Evolutionary conservation across 2,888 invertebrate species (phyloP), one percentile per base, ranked within the genome.

Genomic region (Eucriotettix oculatus): DNA sequence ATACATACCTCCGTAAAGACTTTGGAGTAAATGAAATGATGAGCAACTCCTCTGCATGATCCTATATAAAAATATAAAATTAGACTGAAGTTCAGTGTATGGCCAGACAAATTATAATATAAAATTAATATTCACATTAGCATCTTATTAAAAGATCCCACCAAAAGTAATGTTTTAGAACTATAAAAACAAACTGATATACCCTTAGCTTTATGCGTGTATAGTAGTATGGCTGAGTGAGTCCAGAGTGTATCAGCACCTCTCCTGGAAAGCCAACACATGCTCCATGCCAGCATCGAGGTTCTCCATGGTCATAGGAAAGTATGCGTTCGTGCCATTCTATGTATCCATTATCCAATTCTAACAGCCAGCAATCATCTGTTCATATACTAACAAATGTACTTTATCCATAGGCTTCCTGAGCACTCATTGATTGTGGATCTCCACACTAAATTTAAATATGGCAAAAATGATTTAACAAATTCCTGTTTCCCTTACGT

Each of bases 281-380:
- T 7, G 64, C 58, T 10, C 54, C 52, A 54, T 65, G 65, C 42
- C 53, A 58, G 57, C 62, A 64, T n/a, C 65, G 59, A 10, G 65
- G 65, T 56, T 65, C 64, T 9, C 65, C 64, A 16, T 62, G 65
- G 52, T 65, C 65, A 41, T 65, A 65, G 1, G 62, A 61, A 54
- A 64, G 55, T 12, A 12, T 41, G 10, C 61, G 17, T 57, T 64
- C 63, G 41, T 42, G 12, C 64, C 63, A 64, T 29, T 29, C 48
- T 11, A 44, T 17, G 10, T 52, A 54, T 1, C 14, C 53, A 10
- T 10, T 12, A n/a, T 17, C 14, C 41, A 62, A 5, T 44, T 61
- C 52, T 17, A 64, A 41, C 58, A 62, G 42, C 65, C 65, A 65
- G 59, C 64, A 63, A 48, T 65, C 64, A 60, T 65, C 63, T 64